Evolutionary conservation across 2,888 invertebrate species (phyloP).

Genomic region (Drosophila parthenogenetica): DNA sequence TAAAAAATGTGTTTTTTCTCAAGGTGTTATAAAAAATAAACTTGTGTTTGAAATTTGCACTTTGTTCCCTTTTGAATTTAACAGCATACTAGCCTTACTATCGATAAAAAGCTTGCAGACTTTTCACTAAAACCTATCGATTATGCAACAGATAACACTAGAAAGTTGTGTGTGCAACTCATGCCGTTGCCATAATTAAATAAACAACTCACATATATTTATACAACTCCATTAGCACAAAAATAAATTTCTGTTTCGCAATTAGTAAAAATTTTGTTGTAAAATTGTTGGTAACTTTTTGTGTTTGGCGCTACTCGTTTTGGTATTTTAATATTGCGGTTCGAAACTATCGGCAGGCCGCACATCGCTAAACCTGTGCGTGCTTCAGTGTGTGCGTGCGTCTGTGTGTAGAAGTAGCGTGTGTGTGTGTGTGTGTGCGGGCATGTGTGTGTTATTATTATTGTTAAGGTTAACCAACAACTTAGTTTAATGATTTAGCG

Average conservation of each 20-base stretch:
- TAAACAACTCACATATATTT: neutral
- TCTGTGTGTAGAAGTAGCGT: slow-evolving; percentile 3
- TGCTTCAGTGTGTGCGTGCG: slow-evolving; percentile 5
- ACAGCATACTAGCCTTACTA: slow-evolving; percentile 2
- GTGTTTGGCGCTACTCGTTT: neutral
- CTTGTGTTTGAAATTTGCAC: too few relatives aligned
- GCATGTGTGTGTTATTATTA: slow-evolving; percentile 51
- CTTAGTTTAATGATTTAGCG: slow-evolving; percentile 64
- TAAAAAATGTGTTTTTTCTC: too few relatives aligned
- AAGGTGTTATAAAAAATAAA: too few relatives aligned
- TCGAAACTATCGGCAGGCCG: slow-evolving; percentile 18
- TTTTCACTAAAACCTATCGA: neutral
- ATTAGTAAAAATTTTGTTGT: neutral
- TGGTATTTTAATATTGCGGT: slow-evolving; percentile 6
- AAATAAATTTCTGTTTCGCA: neutral
- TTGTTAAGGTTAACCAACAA: slow-evolving; percentile 61
- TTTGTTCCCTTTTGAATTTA: neutral
- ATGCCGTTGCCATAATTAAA: neutral
- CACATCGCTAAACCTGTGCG: slow-evolving; percentile 23
- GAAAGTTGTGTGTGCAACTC: neutral
- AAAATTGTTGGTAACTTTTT: neutral
- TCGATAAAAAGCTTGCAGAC: neutral
- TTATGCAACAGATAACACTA: neutral
- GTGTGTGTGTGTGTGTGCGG: slow-evolving; percentile 8
- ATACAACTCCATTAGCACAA: neutral